Percentiles rank a stretch among this genome's conserved stretches.
Evolutionary conservation across 2,797 vertebrate genomes (phyloP).

Genomic region (Sebastes miniatus): DNA sequence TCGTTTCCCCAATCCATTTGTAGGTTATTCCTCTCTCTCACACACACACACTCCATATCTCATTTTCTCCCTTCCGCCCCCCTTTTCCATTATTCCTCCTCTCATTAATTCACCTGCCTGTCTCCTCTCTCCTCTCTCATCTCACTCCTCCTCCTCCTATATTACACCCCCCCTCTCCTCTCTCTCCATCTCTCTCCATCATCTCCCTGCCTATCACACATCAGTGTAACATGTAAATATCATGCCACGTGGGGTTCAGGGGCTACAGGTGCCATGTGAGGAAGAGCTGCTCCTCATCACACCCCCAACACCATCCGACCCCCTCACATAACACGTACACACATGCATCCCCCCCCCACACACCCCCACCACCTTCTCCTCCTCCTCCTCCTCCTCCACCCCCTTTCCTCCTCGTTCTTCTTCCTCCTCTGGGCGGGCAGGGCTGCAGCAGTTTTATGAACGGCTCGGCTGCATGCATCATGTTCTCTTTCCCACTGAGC

Average conservation of each 20-base stretch:
- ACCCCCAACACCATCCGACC: neutral
- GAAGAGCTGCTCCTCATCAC: neutral
- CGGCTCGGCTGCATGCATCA: conserved; percentile 71
- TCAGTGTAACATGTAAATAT: conserved; percentile 65
- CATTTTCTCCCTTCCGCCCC: conserved; percentile 31
- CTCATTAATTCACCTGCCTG: conserved; percentile 55
- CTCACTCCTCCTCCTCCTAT: conserved; percentile 23
- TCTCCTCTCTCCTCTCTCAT: neutral
- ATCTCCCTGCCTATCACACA: conserved; percentile 21
- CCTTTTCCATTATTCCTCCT: conserved; percentile 42
- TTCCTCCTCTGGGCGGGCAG: conserved; percentile 63
- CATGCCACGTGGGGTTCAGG: conserved; percentile 68
- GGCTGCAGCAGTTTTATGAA: conserved; percentile 77
- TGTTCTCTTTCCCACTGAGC: conserved; percentile 45
- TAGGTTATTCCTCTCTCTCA: conserved; percentile 12
- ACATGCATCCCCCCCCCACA: neutral
- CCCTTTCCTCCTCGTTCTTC: neutral
- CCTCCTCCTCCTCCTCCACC: neutral
- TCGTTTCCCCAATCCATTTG: neutral
- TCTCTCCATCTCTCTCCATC: neutral
- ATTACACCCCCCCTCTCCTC: neutral
- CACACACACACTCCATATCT: conserved; percentile 7
- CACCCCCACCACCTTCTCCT: too few relatives aligned
- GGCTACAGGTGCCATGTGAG: conserved; percentile 65
- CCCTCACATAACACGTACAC: neutral